Evolutionary conservation across 1,140 invertebrate species (phyloP).

Genomic region (Trissolcus basalis): DNA sequence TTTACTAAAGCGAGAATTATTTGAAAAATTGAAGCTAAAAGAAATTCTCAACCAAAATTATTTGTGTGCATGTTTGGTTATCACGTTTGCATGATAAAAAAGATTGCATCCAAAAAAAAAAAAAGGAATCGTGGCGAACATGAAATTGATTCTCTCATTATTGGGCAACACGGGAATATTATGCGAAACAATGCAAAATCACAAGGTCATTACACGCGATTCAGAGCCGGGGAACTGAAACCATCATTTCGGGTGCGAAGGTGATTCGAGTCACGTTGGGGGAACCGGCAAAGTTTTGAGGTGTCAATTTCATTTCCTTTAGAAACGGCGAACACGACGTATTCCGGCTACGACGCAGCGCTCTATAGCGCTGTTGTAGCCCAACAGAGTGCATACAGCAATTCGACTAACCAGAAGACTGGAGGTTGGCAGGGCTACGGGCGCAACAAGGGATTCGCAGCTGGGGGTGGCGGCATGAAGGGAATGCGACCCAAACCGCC

Average conservation of each 20-base stretch:
- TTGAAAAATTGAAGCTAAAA: too few relatives aligned
- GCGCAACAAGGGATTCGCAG: constrained; percentile 80
- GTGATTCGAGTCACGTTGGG: constrained; percentile 1
- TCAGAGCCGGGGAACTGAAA: background rate
- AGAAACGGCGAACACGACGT: constrained; percentile 79
- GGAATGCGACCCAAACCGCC: constrained; percentile 85
- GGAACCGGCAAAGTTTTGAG: constrained; percentile 69
- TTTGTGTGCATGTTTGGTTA: background rate
- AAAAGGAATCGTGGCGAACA: constrained; percentile 63
- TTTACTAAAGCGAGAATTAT: background rate
- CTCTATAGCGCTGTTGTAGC: constrained; percentile 95
- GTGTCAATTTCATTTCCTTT: constrained; percentile 74
- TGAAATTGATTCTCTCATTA: constrained; percentile 72
- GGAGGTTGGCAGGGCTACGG: constrained; percentile 83
- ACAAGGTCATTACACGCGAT: too few relatives aligned
- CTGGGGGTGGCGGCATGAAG: constrained; percentile 78
- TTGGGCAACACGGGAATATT: constrained; percentile 38
- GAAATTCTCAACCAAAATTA: too few relatives aligned
- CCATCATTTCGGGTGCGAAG: background rate
- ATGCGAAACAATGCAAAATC: constrained; percentile 1
- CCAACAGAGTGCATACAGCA: constrained; percentile 83
- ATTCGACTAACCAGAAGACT: constrained; percentile 77
- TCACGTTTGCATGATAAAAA: background rate
- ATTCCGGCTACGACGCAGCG: constrained; percentile 92
- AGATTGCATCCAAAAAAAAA: background rate